Evolutionary conservation across 2,888 invertebrate species (phyloP), one percentile per base, ranked within the genome.

Genomic region (Acleris emargana): DNA sequence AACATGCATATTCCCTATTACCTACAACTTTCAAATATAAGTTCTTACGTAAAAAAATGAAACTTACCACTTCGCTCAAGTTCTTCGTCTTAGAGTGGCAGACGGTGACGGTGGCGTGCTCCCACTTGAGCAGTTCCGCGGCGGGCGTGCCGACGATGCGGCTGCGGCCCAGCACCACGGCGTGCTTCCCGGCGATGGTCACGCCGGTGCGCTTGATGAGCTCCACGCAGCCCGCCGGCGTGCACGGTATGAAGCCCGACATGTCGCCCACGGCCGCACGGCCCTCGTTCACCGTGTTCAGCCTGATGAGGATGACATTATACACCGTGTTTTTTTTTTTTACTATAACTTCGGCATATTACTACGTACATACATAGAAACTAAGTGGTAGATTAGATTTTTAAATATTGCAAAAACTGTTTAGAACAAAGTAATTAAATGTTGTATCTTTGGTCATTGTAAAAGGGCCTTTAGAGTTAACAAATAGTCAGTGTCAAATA

Each of bases 61-160:
- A 13, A 83, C 91, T 81, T 80, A 97, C 97, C 79, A 96, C 94
- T 84, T 95, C 94, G 62, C 94, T 94, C 68, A 99, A 89, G 85
- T 98, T 94, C 78, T 94, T 95, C 0, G 99, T 99, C 89, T 95
- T 96, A 0, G 99, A 99, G 87, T 99, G 99, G 78, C 99, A 99
- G 45, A 98, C 95, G 0, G 99, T 99, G 4, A 99, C 99, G 0
- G 99, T 99, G 1, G 98, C 99, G 86, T 99, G 94, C 74, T 98
- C 95, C 99, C 99, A 99, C 85, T 98, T 97, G 45, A 99, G 94
- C 38, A 99, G 93, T 86, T 99, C 98, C 0, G 99, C 94, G 69
- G 97, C 97, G 0, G 99, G 99, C 0, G 98, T 97, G 51, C 99
- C 99, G 1, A 99, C 99, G 80, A 99, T 99, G 89, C 99, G 98